Evolutionary conservation across 2,888 invertebrate genomes (phyloP), one percentile per base, ranked within the genome.

Genomic region (Cylindroiulus punctatus): DNA sequence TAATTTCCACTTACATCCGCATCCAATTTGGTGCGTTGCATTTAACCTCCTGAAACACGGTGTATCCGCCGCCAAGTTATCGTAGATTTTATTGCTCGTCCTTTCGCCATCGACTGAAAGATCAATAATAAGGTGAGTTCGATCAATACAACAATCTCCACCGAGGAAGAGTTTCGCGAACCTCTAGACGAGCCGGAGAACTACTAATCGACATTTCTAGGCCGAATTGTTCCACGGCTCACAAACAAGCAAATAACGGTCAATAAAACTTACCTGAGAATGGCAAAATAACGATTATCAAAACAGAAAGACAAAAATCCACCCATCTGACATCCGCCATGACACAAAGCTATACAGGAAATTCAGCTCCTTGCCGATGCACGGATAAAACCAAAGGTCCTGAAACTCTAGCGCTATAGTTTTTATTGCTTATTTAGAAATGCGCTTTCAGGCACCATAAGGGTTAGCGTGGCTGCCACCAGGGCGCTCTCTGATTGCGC

Each of bases 1-100:
- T 44, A 40, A 81, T 26, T 81, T 36, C 47, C 87, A 93, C 95
- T 94, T 93, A 98, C 98, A 97, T 85, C 96, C 94, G 91, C 98
- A 99, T 87, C 99, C 99, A 89, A 95, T 95, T 92, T 98, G 97
- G 92, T 98, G 96, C 17, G 98, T 98, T 87, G 95, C 97, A 93
- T 98, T 98, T 88, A 98, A 92, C 88, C 97, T 93, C 88, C 97
- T 93, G 90, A 97, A 97, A 92, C 99, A 99, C 85, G 95, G 94
- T 87, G 93, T 92, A 83, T 94, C 93, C 84, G 94, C 95, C 89
- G 93, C 92, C 86, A 97, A 94, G 17, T 93, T 91, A 89, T 94
- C 93, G 90, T 96, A 97, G 92, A 97, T 96, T 92, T 94, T 94
- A 89, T 87, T 83, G 84, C 57, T 85, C 5, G 87, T 87, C 65